Conservation (phyloP, 2,888 invertebrate genomes). For the Lasioglossum leucozonium region DNA sequence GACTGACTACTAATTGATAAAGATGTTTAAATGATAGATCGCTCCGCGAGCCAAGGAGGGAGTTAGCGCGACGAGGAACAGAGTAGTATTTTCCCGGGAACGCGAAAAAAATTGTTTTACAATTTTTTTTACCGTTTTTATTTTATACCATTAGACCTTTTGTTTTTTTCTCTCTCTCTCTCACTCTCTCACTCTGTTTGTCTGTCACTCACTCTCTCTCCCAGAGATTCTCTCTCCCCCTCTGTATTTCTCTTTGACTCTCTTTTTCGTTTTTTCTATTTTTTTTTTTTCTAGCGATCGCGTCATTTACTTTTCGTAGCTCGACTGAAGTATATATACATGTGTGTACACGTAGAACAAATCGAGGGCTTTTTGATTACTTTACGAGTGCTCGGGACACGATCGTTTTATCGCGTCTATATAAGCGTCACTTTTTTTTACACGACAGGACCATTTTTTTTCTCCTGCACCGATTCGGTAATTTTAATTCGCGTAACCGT, state of each 20-base stretch:
- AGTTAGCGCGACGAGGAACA: slow-evolving; percentile 43
- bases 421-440: slow-evolving; percentile 68
- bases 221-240: neutral
- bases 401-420: slow-evolving; percentile 67
- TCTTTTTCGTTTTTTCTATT: neutral
- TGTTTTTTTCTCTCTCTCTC: neutral
- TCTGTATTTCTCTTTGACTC: neutral
- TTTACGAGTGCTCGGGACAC: slow-evolving; percentile 77
- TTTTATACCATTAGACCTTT: neutral
- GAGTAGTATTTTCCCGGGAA: slow-evolving; percentile 57
- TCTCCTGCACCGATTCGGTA: slow-evolving; percentile 46
- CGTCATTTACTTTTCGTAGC: slow-evolving; percentile 44
- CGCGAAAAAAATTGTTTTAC: slow-evolving; percentile 27
- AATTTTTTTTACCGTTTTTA: neutral
- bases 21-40: slow-evolving; percentile 53
- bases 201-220: neutral
- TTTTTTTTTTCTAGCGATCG: slow-evolving; percentile 26
- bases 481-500: slow-evolving; percentile 62
- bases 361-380: slow-evolving; percentile 72
- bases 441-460: slow-evolving; percentile 38
- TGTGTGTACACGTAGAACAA: slow-evolving; percentile 19
- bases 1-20: slow-evolving; percentile 69
- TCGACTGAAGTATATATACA: slow-evolving; percentile 1
- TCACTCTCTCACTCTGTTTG: neutral
- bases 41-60: slow-evolving; percentile 44